Percentiles rank a stretch among this genome's conserved stretches.
Evolutionary conservation across 92 coral and sea anemone species (phyloP).

Genomic region (Ricordea florida): DNA sequence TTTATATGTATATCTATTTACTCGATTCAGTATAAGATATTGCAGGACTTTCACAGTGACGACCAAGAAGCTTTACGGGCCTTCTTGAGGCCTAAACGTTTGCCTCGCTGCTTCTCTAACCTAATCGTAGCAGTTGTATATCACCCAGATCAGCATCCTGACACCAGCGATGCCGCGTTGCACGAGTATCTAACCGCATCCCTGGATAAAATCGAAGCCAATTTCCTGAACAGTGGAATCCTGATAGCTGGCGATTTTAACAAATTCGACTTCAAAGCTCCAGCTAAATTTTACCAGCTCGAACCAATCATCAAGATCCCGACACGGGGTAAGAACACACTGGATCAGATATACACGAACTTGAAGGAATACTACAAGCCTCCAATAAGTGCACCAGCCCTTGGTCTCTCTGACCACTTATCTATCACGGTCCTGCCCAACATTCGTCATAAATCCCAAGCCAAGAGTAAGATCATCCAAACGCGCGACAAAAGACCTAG

Average conservation of each 20-base stretch:
- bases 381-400: conserved; percentile 30
- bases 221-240: conserved; percentile 43
- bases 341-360: conserved; percentile 24
- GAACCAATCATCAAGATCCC: conserved; percentile 47
- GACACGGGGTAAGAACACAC: conserved; percentile 34
- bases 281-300: conserved; percentile 38
- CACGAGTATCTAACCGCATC: conserved; percentile 38
- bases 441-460: conserved; percentile 14
- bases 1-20: too few species aligned
- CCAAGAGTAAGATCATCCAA: conserved; percentile 18
- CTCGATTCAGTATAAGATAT: conserved; percentile 30
- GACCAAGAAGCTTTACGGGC: conserved; percentile 37
- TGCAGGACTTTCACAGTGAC: conserved; percentile 24
- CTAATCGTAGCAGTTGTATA: too few species aligned
- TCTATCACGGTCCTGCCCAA: conserved; percentile 41
- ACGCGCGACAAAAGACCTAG: conserved; percentile 28
- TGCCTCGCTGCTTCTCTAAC: conserved; percentile 21
- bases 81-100: conserved; percentile 13
- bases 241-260: conserved; percentile 35
- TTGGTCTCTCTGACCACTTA: conserved; percentile 48
- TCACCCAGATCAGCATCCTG: too few species aligned
- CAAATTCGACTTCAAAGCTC: conserved; percentile 43
- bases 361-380: conserved; percentile 27
- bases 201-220: conserved; percentile 23
- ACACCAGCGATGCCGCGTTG: conserved; percentile 24